phyloP scores from a whole-genome alignment of 2,113 vertebrate genomes.

The Etheostoma cragini region DNA sequence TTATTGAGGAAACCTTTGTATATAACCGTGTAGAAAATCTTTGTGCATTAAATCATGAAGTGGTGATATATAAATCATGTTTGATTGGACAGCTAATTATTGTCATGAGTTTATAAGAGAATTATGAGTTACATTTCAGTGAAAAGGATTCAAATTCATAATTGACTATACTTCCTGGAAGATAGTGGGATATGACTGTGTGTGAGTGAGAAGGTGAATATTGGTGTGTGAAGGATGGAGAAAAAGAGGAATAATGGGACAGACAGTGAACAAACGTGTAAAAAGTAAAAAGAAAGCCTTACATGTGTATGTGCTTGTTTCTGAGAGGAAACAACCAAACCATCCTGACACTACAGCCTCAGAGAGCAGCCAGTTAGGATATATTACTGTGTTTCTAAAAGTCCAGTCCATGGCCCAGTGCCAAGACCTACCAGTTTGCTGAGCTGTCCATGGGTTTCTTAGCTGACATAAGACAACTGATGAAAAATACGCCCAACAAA shows the following conservation, averaged over 20 bases:
- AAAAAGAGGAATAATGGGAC: conserved; percentile 16
- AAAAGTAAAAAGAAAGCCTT: background rate
- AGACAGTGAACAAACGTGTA: conserved; percentile 1
- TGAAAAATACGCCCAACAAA: conserved; percentile 11
- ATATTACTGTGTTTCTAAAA: conserved; percentile 48
- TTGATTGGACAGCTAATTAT: background rate
- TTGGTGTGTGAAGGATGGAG: conserved; percentile 1
- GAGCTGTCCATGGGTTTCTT: conserved; percentile 42
- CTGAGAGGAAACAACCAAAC: background rate
- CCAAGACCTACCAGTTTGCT: conserved; percentile 62
- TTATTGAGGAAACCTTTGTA: background rate
- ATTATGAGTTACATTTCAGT: background rate
- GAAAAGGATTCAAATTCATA: background rate
- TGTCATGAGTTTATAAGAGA: background rate
- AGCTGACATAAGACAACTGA: conserved; percentile 58
- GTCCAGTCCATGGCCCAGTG: conserved; percentile 30
- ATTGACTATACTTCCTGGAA: background rate
- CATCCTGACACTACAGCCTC: conserved; percentile 1
- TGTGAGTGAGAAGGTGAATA: background rate
- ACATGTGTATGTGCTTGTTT: background rate
- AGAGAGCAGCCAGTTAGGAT: conserved; percentile 41
- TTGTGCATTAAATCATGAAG: background rate
- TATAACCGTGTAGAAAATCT: background rate
- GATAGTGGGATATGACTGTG: background rate
- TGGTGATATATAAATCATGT: background rate